These are phyloP conservation scores for Oreochromis niloticus DNA, from an alignment of 2,113 vertebrate genomes.

Conservation along the genomic window DNA sequence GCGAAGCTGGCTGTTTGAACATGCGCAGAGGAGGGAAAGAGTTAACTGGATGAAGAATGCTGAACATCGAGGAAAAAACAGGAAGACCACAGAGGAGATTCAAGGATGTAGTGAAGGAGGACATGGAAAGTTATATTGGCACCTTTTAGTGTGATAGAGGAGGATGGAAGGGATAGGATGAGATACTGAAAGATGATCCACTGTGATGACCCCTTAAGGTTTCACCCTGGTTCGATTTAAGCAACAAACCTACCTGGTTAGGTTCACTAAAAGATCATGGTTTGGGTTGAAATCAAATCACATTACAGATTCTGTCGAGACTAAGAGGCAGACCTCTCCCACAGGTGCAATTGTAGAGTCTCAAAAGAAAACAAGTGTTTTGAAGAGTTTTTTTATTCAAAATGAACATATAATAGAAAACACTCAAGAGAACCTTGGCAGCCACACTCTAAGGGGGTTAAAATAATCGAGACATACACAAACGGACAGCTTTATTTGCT, in stretches of 20 bases:
- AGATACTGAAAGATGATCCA: not conserved
- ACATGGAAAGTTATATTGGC: not conserved
- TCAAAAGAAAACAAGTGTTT: not conserved
- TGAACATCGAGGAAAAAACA: not conserved
- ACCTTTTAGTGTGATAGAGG: not conserved
- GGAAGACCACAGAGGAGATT: not conserved
- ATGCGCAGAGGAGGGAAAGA: not conserved
- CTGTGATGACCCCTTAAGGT: not conserved
- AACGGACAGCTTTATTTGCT: not conserved
- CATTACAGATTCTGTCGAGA: not conserved
- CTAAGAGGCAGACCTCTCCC: not conserved
- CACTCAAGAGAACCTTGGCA: not conserved
- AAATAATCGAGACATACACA: conserved; percentile 19
- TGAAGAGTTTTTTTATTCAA: not conserved
- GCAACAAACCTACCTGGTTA: not conserved
- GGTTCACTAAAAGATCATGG: not conserved
- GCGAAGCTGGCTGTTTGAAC: not conserved
- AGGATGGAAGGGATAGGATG: not conserved
- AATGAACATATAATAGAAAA: conserved; percentile 50
- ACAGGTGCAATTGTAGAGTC: not conserved
- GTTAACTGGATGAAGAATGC: not conserved
- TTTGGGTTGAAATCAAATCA: not conserved
- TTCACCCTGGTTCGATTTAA: accelerated
- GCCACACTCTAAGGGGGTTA: conserved; percentile 3
- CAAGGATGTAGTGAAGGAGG: not conserved